A percentile compares a stretch with the other conserved stretches of the same genome.
These are phyloP conservation scores for Meloidogyne floridensis DNA, from an alignment of 1,140 invertebrate species.

Conservation along the genomic window DNA sequence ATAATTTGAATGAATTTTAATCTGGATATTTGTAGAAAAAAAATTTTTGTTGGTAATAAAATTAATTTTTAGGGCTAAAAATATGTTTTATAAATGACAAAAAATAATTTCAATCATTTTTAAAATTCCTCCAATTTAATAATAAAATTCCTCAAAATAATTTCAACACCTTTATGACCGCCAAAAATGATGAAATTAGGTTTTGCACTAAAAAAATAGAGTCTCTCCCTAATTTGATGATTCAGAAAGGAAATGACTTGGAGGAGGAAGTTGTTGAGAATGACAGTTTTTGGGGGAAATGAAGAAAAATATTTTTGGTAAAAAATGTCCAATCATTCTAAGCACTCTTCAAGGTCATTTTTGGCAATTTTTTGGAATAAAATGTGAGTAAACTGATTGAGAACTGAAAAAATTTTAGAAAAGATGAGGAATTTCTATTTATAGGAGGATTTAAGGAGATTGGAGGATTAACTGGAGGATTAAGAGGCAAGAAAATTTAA, in stretches of 20 bases:
- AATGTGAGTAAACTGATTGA: not conserved
- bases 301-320: not conserved
- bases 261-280: not conserved
- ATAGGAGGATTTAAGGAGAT: no score
- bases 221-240: not conserved
- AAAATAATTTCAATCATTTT: not conserved
- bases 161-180: conserved; percentile 5
- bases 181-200: conserved; percentile 2
- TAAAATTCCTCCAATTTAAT: not conserved
- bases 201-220: conserved; percentile 6
- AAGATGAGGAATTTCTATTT: not conserved
- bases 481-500: no score
- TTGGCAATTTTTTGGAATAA: not conserved
- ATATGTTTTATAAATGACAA: no score
- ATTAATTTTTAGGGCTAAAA: no score
- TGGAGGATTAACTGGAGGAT: no score
- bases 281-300: not conserved
- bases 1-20: no score
- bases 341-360: conserved; percentile 8
- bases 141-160: not conserved
- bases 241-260: conserved; percentile 2
- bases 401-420: not conserved
- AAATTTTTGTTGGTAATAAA: no score
- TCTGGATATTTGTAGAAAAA: no score
- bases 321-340: not conserved